A percentile compares a stretch with the other conserved stretches of the same genome.
Evolutionary conservation across 2,113 vertebrate genomes (phyloP).

Genomic region (Illadopsis cleaveri): DNA sequence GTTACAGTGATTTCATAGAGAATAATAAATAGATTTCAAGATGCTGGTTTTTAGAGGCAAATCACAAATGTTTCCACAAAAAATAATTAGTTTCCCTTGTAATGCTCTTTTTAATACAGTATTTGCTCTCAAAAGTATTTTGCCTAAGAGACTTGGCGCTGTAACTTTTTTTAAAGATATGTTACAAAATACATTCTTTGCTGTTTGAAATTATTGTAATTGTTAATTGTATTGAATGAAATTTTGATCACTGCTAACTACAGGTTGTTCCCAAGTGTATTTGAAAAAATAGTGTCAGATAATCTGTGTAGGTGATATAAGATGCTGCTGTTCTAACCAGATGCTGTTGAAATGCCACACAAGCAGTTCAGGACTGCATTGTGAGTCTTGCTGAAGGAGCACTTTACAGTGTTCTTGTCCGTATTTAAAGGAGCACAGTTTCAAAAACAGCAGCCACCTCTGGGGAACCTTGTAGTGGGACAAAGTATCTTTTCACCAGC

Average conservation of each 20-base stretch:
- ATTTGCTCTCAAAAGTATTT: not conserved
- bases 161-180: not conserved
- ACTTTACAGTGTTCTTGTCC: rapidly evolving
- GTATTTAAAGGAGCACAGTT: rapidly evolving
- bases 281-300: not conserved
- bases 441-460: not conserved
- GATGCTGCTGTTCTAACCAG: rapidly evolving
- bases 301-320: not conserved
- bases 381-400: rapidly evolving
- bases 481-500: not conserved
- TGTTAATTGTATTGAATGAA: not conserved
- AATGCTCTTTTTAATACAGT: not conserved
- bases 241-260: not conserved
- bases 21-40: slow-evolving; percentile 38
- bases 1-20: not conserved
- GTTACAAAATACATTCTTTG: not conserved
- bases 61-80: slow-evolving; percentile 15
- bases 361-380: not conserved
- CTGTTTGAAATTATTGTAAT: not conserved
- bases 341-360: not conserved
- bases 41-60: slow-evolving; percentile 11
- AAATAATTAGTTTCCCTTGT: not conserved
- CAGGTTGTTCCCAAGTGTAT: not conserved
- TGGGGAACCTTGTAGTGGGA: not conserved
- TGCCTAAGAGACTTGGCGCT: not conserved